Conservation (phyloP, 2,113 vertebrate species). For the Odontophorus gujanensis region DNA sequence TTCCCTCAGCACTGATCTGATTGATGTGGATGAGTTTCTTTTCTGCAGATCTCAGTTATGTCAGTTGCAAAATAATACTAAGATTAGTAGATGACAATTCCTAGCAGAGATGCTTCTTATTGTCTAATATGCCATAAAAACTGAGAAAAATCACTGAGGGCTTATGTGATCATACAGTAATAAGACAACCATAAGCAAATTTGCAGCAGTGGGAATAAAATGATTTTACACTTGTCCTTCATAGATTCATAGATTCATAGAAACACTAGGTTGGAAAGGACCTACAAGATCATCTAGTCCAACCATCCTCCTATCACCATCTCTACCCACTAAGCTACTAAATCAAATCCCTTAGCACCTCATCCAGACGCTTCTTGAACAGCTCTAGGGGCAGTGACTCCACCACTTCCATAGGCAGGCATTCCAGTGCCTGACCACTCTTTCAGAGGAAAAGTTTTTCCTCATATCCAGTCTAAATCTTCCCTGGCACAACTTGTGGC, state of each 20-base stretch:
- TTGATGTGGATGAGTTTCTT: background rate
- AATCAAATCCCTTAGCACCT: too few species aligned
- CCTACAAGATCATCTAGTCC: too few species aligned
- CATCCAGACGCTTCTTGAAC: too few species aligned
- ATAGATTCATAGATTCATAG: background rate
- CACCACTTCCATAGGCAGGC: too few species aligned
- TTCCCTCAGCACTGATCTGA: fast-evolving
- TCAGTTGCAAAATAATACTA: background rate
- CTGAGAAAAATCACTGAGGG: background rate
- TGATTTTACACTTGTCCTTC: background rate
- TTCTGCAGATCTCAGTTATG: background rate
- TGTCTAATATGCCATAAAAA: background rate
- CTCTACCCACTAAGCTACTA: too few species aligned
- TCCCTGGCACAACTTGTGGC: too few species aligned
- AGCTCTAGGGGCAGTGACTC: too few species aligned
- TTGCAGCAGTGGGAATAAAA: background rate
- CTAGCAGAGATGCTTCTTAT: background rate
- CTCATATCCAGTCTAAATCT: too few species aligned
- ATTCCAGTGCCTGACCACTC: too few species aligned
- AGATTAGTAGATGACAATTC: background rate
- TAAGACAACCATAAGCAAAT: background rate
- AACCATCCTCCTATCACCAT: too few species aligned
- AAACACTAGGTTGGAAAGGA: too few species aligned
- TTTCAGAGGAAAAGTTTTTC: too few species aligned
- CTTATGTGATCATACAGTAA: background rate